A percentile compares a stretch with the other conserved stretches of the same genome.
Evolutionary conservation across 2,113 vertebrate genomes (phyloP).

Genomic region (Solenodon paradoxus): DNA sequence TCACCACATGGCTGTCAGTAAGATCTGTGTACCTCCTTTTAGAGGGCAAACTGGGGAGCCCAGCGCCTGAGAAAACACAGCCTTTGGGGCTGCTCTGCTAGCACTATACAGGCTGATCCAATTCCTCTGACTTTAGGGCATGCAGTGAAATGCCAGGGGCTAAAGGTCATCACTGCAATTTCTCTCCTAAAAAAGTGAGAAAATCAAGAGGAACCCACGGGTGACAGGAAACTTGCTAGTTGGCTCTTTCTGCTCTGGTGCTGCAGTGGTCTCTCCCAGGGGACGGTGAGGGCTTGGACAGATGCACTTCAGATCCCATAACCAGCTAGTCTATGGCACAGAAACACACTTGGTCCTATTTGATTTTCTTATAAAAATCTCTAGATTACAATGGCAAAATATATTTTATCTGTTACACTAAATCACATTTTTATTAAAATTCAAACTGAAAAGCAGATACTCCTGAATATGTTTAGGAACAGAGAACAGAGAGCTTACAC

Average conservation of each 20-base stretch:
- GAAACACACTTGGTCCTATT: background rate
- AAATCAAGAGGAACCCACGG: background rate
- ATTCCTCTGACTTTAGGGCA: slow-evolving; percentile 5
- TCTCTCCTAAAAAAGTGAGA: background rate
- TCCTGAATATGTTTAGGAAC: background rate
- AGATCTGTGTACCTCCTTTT: background rate
- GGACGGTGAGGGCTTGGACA: background rate
- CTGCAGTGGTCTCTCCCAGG: background rate
- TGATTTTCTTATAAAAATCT: background rate
- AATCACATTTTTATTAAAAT: background rate
- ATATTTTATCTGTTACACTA: background rate
- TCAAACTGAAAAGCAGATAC: background rate
- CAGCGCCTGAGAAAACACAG: no score
- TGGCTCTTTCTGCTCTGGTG: background rate
- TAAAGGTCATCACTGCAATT: background rate
- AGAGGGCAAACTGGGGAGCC: background rate
- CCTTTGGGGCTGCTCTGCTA: background rate
- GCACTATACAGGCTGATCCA: background rate
- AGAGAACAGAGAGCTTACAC: background rate
- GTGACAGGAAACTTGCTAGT: background rate
- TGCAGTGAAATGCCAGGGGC: background rate
- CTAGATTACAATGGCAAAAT: background rate
- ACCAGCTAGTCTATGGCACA: background rate
- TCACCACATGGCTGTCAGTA: no score
- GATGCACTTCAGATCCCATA: background rate